A percentile compares a stretch with the other conserved stretches of the same genome.
Evolutionary conservation across 2,888 invertebrate species (phyloP).

Genomic region (Pemphredon lugubris): DNA sequence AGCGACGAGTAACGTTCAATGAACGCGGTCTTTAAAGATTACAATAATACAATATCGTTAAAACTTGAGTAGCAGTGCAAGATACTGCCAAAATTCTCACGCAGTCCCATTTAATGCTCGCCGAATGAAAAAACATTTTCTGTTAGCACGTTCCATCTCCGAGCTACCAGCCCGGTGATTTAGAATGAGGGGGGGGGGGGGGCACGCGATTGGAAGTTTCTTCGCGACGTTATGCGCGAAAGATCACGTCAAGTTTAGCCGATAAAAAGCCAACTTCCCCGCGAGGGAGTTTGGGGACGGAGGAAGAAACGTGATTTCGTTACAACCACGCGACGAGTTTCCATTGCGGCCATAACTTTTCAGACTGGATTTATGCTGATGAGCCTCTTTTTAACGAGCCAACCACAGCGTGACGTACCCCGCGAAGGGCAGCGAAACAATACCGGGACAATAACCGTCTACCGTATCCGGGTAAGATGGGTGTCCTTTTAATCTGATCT

Average conservation of each 20-base stretch:
- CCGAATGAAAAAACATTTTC: slow-evolving; percentile 7
- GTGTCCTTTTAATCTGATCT: not conserved
- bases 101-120: slow-evolving; percentile 5
- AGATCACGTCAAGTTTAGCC: slow-evolving; percentile 38
- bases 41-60: no score
- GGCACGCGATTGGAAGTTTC: slow-evolving; percentile 23
- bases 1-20: no score
- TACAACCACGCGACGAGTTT: slow-evolving; percentile 26
- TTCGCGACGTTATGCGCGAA: slow-evolving; percentile 8
- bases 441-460: not conserved
- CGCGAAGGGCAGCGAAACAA: not conserved
- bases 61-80: no score
- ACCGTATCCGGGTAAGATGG: not conserved
- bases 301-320: slow-evolving; percentile 47
- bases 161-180: not conserved
- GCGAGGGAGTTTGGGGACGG: slow-evolving; percentile 6
- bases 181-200: slow-evolving; percentile 6
- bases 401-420: not conserved
- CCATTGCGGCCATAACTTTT: slow-evolving; percentile 48
- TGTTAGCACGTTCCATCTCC: not conserved
- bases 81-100: slow-evolving; percentile 4
- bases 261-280: slow-evolving; percentile 48
- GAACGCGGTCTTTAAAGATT: no score
- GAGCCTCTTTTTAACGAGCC: slow-evolving; percentile 36
- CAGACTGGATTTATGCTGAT: slow-evolving; percentile 53